Evolutionary conservation across 2,888 invertebrate genomes (phyloP).

Genomic region (Spatulosminthurus flaviceps): DNA sequence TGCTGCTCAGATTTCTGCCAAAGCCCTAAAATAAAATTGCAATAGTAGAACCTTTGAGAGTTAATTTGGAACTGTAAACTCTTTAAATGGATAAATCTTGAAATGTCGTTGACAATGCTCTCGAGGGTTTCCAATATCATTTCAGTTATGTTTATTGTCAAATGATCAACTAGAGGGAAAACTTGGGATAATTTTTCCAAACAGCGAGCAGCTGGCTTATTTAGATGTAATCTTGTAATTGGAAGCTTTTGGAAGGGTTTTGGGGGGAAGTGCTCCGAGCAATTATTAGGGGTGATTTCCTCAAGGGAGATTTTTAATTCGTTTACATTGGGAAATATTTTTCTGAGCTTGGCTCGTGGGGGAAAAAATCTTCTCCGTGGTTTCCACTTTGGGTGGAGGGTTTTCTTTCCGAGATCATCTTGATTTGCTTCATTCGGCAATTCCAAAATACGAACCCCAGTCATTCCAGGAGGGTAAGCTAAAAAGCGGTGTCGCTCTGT

Average conservation of each 20-base stretch:
- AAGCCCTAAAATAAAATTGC: too few species aligned
- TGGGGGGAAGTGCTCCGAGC: not conserved
- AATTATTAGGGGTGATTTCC: not conserved
- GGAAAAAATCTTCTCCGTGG: not conserved
- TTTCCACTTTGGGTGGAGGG: not conserved
- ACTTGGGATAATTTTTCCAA: not conserved
- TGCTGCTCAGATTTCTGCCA: too few species aligned
- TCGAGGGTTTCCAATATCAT: not conserved
- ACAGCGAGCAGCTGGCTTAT: not conserved
- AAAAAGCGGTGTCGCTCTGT: not conserved
- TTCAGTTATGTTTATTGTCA: not conserved
- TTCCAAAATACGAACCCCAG: not conserved
- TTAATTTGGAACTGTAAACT: not conserved
- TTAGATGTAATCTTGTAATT: not conserved
- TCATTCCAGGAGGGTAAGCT: not conserved
- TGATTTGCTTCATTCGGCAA: not conserved
- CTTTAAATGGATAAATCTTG: not conserved
- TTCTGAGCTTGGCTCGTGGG: not conserved
- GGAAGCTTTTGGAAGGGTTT: not conserved
- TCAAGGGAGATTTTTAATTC: not conserved
- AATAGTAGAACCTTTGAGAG: too few species aligned
- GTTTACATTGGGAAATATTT: not conserved
- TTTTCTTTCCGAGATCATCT: too few species aligned
- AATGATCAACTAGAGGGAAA: not conserved
- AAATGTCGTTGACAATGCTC: not conserved